Percentiles rank a stretch among this genome's conserved stretches.
These are phyloP conservation scores for Onychorhynchus coronatus DNA, from an alignment of 2,113 vertebrate genomes.

Conservation along the genomic window DNA sequence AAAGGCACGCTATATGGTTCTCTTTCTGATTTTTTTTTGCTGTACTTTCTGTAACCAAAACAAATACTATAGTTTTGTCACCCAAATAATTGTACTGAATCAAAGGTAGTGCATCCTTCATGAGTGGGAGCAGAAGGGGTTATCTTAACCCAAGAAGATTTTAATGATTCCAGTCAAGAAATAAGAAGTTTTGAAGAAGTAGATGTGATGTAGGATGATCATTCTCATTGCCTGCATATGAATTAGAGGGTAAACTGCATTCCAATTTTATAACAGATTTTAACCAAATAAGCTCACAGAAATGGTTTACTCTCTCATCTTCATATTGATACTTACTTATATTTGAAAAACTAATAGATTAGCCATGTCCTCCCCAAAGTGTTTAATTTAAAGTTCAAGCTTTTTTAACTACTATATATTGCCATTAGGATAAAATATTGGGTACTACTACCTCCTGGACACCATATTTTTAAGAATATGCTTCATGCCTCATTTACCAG, in stretches of 20 bases:
- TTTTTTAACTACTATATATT: slow-evolving; percentile 20
- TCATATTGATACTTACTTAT: neutral
- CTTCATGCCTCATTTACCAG: slow-evolving; percentile 63
- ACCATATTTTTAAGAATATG: slow-evolving; percentile 53
- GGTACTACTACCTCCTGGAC: slow-evolving; percentile 3
- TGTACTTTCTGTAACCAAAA: neutral
- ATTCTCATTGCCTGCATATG: neutral
- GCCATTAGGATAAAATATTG: slow-evolving; percentile 57
- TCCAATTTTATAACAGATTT: neutral
- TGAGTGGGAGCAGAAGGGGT: neutral
- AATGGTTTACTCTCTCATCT: neutral
- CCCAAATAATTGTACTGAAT: neutral
- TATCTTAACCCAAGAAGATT: neutral
- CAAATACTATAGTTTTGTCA: neutral
- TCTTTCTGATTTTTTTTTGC: neutral
- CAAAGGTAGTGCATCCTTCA: neutral
- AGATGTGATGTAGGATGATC: neutral
- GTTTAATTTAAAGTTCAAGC: slow-evolving; percentile 59
- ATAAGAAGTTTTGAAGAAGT: neutral
- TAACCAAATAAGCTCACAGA: neutral
- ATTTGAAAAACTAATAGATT: slow-evolving; percentile 9
- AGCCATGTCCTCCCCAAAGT: neutral
- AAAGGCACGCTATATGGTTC: neutral
- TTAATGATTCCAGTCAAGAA: neutral
- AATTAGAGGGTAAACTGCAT: neutral